Percentiles rank a stretch among this genome's conserved stretches.
These are phyloP conservation scores for Cabera pusaria DNA, from an alignment of 2,888 invertebrate genomes.

Conservation along the genomic window DNA sequence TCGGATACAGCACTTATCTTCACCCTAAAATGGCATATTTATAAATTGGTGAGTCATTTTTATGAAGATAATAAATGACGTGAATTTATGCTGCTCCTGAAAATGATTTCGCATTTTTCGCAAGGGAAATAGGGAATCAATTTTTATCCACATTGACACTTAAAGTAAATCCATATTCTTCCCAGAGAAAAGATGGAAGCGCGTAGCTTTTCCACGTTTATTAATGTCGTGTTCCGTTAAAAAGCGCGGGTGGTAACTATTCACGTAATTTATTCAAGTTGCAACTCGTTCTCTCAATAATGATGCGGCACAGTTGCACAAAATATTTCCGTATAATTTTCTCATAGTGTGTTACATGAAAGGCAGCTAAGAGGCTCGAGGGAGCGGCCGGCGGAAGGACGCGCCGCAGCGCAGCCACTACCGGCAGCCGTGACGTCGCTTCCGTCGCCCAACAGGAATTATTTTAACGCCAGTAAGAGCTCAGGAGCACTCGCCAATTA, in stretches of 20 bases:
- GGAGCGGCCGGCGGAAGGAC: conserved; percentile 58
- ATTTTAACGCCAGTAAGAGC: conserved; percentile 56
- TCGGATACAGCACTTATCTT: conserved; percentile 56
- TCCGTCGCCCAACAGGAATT: conserved; percentile 55
- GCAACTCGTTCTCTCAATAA: conserved; percentile 24
- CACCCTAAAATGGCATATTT: conserved; percentile 32
- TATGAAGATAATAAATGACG: conserved; percentile 28
- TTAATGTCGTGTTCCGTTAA: not conserved
- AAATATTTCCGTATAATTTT: conserved; percentile 50
- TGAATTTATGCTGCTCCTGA: conserved; percentile 17
- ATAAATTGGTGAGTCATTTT: conserved; percentile 29
- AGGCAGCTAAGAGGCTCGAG: conserved; percentile 50
- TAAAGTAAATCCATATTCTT: conserved; percentile 8
- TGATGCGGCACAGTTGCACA: conserved; percentile 32
- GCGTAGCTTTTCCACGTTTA: not conserved
- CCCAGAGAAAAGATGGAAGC: not conserved
- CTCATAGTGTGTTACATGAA: conserved; percentile 44
- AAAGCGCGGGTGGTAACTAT: conserved; percentile 3
- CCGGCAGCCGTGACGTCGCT: conserved; percentile 52
- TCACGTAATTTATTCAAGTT: conserved; percentile 9
- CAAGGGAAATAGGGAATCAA: conserved; percentile 6
- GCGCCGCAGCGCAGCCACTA: conserved; percentile 53
- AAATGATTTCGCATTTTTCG: conserved; percentile 20
- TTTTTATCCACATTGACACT: conserved; percentile 13
- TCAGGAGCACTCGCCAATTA: conserved; percentile 49